Evolutionary conservation across 2,113 vertebrate genomes (phyloP).

Genomic region (Clarias magur): DNA sequence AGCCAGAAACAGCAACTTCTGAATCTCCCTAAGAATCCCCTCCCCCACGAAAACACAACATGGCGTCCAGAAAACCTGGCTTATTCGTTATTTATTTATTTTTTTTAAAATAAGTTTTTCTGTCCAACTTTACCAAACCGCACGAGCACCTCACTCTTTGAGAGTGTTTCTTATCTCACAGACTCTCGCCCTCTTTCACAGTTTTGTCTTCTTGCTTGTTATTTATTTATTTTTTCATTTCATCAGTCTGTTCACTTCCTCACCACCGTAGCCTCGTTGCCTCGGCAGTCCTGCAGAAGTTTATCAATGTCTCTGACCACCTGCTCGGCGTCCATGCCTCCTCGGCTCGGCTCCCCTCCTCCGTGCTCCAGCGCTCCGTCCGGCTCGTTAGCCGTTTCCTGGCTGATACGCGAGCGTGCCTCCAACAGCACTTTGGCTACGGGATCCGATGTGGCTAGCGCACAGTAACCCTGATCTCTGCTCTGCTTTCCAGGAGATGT

Average conservation of each 20-base stretch:
- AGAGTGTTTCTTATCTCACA: conserved; percentile 38
- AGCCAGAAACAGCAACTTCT: conserved; percentile 83
- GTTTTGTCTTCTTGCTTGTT: conserved; percentile 37
- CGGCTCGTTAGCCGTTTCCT: conserved; percentile 75
- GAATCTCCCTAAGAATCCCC: conserved; percentile 67
- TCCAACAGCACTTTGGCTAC: conserved; percentile 91
- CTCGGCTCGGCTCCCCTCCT: conserved; percentile 77
- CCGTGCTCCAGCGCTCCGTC: conserved; percentile 86
- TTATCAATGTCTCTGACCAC: conserved; percentile 98
- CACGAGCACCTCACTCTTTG: conserved; percentile 19
- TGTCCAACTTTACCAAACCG: conserved; percentile 10
- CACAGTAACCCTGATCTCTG: conserved; percentile 78
- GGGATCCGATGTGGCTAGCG: conserved; percentile 71
- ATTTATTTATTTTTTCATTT: conserved; percentile 34
- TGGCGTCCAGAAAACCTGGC: conserved; percentile 38
- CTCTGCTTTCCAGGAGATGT: conserved; percentile 91
- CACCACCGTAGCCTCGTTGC: conserved; percentile 83
- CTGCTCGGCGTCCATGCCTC: conserved; percentile 92
- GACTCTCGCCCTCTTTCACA: conserved; percentile 3
- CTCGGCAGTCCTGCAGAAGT: conserved; percentile 97
- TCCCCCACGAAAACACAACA: conserved; percentile 58
- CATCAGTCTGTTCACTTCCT: conserved; percentile 81
- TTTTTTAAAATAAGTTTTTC: conserved; percentile 20
- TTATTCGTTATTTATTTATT: conserved; percentile 25
- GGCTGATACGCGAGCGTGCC: conserved; percentile 77